Evolutionary conservation across 2,888 invertebrate genomes (phyloP).

Genomic region (Himalopsyche anomala): DNA sequence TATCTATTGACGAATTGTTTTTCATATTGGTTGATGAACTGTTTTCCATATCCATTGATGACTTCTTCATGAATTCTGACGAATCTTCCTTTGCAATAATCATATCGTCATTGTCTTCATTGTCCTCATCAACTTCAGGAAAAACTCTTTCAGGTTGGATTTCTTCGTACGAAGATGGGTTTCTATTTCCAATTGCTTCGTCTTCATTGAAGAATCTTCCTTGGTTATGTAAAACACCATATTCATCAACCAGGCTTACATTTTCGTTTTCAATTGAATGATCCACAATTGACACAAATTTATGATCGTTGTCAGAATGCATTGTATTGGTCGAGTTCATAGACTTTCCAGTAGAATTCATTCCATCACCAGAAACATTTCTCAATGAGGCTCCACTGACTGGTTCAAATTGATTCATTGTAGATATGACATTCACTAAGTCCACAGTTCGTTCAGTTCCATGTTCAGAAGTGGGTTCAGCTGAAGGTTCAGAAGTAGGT

Average conservation of each 20-base stretch:
- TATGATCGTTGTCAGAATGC: background rate
- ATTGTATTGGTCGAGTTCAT: background rate
- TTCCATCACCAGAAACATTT: background rate
- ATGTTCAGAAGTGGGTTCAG: slow-evolving; percentile 66
- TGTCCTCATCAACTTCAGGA: slow-evolving; percentile 63
- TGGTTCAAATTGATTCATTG: slow-evolving; percentile 47
- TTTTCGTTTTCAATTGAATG: background rate
- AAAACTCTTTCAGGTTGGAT: slow-evolving; percentile 51
- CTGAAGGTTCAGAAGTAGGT: slow-evolving; percentile 56
- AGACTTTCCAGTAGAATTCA: background rate
- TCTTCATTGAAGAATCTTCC: slow-evolving; percentile 63
- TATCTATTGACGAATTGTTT: no score
- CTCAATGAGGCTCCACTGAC: background rate
- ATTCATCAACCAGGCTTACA: background rate
- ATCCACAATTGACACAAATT: background rate
- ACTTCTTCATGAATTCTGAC: slow-evolving; percentile 6
- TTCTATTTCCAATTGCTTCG: slow-evolving; percentile 41
- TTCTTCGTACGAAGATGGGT: slow-evolving; percentile 41
- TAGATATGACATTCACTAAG: slow-evolving; percentile 60
- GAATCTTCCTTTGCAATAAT: slow-evolving; percentile 20
- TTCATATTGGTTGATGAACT: background rate
- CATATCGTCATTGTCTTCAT: slow-evolving; percentile 60
- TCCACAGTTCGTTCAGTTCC: slow-evolving; percentile 66
- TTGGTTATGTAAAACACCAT: slow-evolving; percentile 52
- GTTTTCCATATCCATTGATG: background rate